Conservation (phyloP, 2,797 vertebrate species). For the Eulemur mongoz region DNA sequence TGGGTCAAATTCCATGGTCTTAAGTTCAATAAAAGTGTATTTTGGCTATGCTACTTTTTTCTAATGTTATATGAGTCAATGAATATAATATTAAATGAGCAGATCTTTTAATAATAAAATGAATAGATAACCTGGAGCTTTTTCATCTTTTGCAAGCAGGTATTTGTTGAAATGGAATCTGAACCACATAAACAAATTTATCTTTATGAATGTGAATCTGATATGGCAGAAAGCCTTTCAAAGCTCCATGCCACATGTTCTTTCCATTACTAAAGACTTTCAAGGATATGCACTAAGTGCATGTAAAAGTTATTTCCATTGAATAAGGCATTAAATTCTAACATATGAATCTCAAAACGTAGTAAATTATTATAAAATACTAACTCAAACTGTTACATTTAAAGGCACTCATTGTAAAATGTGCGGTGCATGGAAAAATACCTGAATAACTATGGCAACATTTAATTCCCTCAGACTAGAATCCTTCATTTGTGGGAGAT, state of each 20-base stretch:
- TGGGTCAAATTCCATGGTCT: conserved; percentile 49
- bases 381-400: conserved; percentile 18
- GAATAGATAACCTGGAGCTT: conserved; percentile 36
- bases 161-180: conserved; percentile 62
- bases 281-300: conserved; percentile 17
- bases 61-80: conserved; percentile 9
- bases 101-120: not conserved
- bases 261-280: conserved; percentile 55
- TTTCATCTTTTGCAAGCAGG: conserved; percentile 58
- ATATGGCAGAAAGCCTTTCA: conserved; percentile 37
- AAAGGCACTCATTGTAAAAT: conserved; percentile 7
- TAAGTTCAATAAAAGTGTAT: conserved; percentile 56
- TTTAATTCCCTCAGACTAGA: conserved; percentile 31
- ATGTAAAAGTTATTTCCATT: conserved; percentile 60
- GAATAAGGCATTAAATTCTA: conserved; percentile 51
- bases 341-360: conserved; percentile 1
- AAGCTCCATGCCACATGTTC: conserved; percentile 31
- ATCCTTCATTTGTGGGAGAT: not conserved
- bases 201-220: conserved; percentile 51
- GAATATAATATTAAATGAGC: conserved; percentile 20
- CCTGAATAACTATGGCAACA: conserved; percentile 17
- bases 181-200: conserved; percentile 64
- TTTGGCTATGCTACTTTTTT: conserved; percentile 42
- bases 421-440: not conserved
- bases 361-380: conserved; percentile 58